Evolutionary conservation across 2,113 vertebrate genomes (phyloP).

Genomic region (Chloebia gouldiae): DNA sequence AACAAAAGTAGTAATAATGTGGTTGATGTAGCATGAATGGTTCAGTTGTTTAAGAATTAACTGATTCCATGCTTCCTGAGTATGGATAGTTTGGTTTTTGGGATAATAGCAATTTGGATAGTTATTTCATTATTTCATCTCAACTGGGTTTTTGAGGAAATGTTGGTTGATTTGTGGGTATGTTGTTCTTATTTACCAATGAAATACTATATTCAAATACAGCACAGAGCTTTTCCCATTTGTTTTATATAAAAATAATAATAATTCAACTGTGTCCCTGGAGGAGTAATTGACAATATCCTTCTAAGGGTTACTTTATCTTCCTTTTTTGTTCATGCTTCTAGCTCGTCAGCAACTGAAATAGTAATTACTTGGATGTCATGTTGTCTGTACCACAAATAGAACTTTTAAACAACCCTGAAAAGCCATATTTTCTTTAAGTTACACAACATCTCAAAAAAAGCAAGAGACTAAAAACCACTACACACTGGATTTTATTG

Average conservation of each 20-base stretch:
- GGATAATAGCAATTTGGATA: neutral
- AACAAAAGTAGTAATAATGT: neutral
- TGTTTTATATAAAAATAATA: constrained; percentile 9
- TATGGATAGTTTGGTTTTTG: constrained; percentile 8
- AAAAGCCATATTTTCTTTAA: constrained; percentile 24
- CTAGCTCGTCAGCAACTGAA: constrained; percentile 12
- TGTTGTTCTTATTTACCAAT: constrained; percentile 33
- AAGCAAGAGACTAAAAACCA: neutral
- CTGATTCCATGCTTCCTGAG: neutral
- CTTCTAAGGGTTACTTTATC: neutral
- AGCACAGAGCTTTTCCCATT: neutral
- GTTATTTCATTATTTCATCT: constrained; percentile 50
- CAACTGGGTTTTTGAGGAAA: constrained; percentile 28
- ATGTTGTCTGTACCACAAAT: constrained; percentile 21
- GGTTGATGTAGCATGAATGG: neutral
- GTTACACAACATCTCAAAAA: constrained; percentile 33
- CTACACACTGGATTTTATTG: neutral
- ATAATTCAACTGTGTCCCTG: neutral
- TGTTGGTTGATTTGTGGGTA: constrained; percentile 15
- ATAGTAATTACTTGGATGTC: constrained; percentile 31
- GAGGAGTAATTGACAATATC: constrained; percentile 2
- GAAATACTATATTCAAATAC: neutral
- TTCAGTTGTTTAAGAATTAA: constrained; percentile 10
- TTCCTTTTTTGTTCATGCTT: neutral
- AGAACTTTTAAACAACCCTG: constrained; percentile 12